Conservation (phyloP, 2,113 vertebrate genomes). For the Myotis lucifugus region DNA sequence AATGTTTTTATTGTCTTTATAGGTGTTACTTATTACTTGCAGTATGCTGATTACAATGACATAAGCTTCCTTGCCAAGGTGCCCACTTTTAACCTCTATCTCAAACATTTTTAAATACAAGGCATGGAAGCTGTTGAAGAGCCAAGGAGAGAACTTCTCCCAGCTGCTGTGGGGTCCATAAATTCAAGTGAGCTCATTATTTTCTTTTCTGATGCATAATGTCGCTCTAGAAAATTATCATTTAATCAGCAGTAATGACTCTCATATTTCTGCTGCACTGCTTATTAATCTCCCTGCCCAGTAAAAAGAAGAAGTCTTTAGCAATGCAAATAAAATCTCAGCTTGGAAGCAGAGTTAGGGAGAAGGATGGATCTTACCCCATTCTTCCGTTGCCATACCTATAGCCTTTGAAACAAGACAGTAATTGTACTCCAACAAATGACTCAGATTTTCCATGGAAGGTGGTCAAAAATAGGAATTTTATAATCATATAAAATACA, state of each 20-base stretch:
- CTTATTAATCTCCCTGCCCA: slow-evolving; percentile 59
- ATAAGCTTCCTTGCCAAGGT: not conserved
- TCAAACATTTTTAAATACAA: not conserved
- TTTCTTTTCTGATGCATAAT: slow-evolving; percentile 72
- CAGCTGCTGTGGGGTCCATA: slow-evolving; percentile 6
- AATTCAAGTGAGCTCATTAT: slow-evolving; percentile 72
- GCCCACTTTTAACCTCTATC: slow-evolving; percentile 40
- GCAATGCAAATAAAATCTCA: slow-evolving; percentile 57
- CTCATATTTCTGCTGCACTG: slow-evolving; percentile 62
- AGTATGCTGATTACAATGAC: not conserved
- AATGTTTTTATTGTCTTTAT: slow-evolving; percentile 1
- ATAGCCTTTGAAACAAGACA: not conserved
- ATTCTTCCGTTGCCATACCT: not conserved
- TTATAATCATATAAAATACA: not conserved
- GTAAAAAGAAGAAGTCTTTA: slow-evolving; percentile 47
- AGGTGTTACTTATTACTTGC: slow-evolving; percentile 20
- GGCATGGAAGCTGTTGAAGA: not conserved
- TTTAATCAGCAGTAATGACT: slow-evolving; percentile 77
- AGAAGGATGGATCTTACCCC: not conserved
- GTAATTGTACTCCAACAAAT: not conserved
- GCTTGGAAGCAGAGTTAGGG: not conserved
- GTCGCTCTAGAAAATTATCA: slow-evolving; percentile 68
- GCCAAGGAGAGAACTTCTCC: slow-evolving; percentile 31
- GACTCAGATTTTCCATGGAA: not conserved
- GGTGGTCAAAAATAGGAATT: not conserved